A percentile compares a stretch with the other conserved stretches of the same genome.
These are phyloP conservation scores for Xenotilapia flavipinnis DNA, from an alignment of 2,113 vertebrate species.

Conservation along the genomic window DNA sequence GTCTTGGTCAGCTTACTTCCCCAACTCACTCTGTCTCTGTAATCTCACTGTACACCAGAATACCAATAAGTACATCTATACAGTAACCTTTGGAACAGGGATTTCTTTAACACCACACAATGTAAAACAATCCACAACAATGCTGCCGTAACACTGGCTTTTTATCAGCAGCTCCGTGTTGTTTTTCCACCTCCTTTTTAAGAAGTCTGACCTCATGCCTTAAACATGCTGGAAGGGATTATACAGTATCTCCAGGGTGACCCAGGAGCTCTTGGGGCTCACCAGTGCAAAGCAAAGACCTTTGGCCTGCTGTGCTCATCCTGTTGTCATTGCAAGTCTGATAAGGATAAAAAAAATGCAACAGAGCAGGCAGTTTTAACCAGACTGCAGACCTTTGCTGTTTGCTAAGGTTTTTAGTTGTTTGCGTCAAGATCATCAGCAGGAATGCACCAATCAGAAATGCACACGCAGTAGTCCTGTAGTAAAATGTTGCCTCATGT, in stretches of 20 bases:
- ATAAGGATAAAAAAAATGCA: neutral
- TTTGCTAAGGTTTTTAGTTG: neutral
- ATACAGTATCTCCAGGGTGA: neutral
- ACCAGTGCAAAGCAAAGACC: neutral
- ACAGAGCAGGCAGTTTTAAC: neutral
- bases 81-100: neutral
- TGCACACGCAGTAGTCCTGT: accelerated
- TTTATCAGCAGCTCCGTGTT: neutral
- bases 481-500: neutral
- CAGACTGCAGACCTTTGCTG: neutral
- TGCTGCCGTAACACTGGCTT: neutral
- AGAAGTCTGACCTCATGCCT: neutral
- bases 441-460: neutral
- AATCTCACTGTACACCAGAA: neutral
- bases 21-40: neutral
- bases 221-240: neutral
- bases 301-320: neutral
- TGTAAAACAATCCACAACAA: neutral
- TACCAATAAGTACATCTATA: neutral
- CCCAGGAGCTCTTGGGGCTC: neutral
- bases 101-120: neutral
- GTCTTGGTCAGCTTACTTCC: neutral
- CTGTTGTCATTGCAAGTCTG: neutral
- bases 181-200: neutral
- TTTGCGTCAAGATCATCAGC: neutral